A percentile compares a stretch with the other conserved stretches of the same genome.
Evolutionary conservation across 2,797 vertebrate genomes (phyloP).

Genomic region (Pterois miles): DNA sequence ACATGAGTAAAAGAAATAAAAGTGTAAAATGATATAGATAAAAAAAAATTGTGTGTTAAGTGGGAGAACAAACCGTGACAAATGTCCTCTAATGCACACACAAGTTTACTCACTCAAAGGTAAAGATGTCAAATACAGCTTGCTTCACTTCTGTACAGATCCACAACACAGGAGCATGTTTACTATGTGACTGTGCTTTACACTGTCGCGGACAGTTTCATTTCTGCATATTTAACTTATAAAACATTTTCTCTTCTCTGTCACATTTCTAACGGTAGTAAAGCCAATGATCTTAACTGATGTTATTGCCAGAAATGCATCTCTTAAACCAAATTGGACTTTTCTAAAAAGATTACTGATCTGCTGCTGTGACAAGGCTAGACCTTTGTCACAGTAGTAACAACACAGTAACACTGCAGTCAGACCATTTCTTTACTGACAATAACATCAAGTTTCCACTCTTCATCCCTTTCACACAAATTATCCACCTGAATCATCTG

Average conservation of each 20-base stretch:
- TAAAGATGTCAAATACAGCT: too few species aligned
- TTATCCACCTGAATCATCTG: neutral
- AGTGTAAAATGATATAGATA: neutral
- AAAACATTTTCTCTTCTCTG: neutral
- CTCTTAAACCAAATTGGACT: neutral
- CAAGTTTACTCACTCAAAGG: too few species aligned
- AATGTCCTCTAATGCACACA: neutral
- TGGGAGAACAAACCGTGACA: neutral
- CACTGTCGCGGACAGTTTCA: neutral
- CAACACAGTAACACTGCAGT: neutral
- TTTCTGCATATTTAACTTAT: neutral
- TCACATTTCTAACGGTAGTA: neutral
- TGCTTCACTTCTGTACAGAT: neutral
- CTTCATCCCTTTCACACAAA: neutral
- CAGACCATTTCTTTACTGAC: neutral
- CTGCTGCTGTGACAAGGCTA: neutral
- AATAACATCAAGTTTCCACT: neutral
- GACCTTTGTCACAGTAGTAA: neutral
- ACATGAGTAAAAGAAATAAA: neutral
- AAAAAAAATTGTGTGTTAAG: neutral
- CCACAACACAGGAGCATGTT: neutral
- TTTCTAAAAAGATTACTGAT: neutral
- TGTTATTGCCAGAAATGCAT: neutral
- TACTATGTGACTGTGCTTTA: neutral
- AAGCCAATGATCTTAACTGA: too few species aligned